phyloP scores from a whole-genome alignment of 2,797 vertebrate genomes.

The Pygocentrus nattereri region DNA sequence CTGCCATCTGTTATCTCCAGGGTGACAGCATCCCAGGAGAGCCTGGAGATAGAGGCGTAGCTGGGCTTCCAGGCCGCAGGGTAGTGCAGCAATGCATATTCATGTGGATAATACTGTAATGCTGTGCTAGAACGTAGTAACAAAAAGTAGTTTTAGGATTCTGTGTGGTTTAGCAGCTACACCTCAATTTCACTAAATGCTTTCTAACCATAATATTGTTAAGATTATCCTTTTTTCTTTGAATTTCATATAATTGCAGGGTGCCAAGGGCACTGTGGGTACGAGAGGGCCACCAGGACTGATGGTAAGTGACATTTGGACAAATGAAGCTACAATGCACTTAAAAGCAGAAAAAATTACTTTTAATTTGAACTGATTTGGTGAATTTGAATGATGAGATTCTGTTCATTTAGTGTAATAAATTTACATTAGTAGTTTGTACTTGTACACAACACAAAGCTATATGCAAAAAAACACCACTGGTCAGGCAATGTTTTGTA shows the following conservation, averaged over 20 bases:
- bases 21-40: slow-evolving; percentile 80
- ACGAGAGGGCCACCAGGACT: slow-evolving; percentile 75
- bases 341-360: too few relatives aligned
- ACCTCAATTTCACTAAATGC: too few relatives aligned
- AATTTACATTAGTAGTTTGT: too few relatives aligned
- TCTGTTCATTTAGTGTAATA: too few relatives aligned
- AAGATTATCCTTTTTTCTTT: background rate
- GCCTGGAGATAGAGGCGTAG: slow-evolving; percentile 80
- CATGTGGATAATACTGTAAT: background rate
- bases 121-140: background rate
- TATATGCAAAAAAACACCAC: too few relatives aligned
- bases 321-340: too few relatives aligned
- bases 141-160: background rate
- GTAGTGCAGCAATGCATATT: slow-evolving; percentile 69
- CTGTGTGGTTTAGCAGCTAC: too few relatives aligned
- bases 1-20: slow-evolving; percentile 67
- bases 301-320: slow-evolving; percentile 78
- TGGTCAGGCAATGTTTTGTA: too few relatives aligned
- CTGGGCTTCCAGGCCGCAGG: slow-evolving; percentile 80
- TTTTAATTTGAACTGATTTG: too few relatives aligned
- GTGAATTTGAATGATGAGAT: too few relatives aligned
- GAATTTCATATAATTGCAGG: slow-evolving; percentile 69
- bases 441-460: too few relatives aligned
- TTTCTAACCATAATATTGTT: background rate
- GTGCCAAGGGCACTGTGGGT: slow-evolving; percentile 81